Conservation (phyloP, 2,888 invertebrate species). For the Andrena camellia region DNA sequence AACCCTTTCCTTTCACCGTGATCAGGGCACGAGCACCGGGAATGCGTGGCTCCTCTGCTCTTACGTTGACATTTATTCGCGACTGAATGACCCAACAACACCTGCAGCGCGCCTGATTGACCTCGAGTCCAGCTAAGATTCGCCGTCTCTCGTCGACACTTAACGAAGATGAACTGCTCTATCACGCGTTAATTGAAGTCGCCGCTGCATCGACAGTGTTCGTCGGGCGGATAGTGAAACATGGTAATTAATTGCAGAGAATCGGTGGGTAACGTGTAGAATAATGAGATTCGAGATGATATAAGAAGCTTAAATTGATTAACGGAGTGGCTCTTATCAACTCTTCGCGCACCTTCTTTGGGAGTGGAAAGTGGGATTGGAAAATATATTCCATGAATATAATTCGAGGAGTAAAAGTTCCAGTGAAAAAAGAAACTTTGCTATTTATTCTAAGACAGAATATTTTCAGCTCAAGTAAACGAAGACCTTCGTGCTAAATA, state of each 20-base stretch:
- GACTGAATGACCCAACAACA: constrained; percentile 61
- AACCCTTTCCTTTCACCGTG: constrained; percentile 69
- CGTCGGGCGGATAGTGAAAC: neutral
- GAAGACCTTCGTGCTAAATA: too few relatives aligned
- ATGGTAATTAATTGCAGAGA: constrained; percentile 31
- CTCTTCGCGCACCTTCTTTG: too few relatives aligned
- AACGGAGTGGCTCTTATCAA: too few relatives aligned
- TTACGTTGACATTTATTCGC: constrained; percentile 74
- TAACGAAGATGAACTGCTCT: constrained; percentile 35
- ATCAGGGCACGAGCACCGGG: constrained; percentile 63
- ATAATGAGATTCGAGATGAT: neutral
- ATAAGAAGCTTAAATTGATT: neutral
- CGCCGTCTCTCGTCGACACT: constrained; percentile 11
- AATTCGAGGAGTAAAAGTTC: too few relatives aligned
- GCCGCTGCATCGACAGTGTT: constrained; percentile 20
- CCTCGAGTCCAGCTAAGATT: constrained; percentile 33
- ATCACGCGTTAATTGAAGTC: constrained; percentile 25
- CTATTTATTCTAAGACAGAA: too few relatives aligned
- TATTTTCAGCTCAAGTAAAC: too few relatives aligned
- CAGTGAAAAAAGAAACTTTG: too few relatives aligned
- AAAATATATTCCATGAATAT: too few relatives aligned
- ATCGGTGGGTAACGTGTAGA: neutral
- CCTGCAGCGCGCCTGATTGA: constrained; percentile 57
- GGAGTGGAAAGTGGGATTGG: too few relatives aligned
- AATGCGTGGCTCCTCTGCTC: constrained; percentile 65